These are phyloP conservation scores for Calonectris borealis DNA, from an alignment of 2,113 vertebrate genomes.

Conservation along the genomic window DNA sequence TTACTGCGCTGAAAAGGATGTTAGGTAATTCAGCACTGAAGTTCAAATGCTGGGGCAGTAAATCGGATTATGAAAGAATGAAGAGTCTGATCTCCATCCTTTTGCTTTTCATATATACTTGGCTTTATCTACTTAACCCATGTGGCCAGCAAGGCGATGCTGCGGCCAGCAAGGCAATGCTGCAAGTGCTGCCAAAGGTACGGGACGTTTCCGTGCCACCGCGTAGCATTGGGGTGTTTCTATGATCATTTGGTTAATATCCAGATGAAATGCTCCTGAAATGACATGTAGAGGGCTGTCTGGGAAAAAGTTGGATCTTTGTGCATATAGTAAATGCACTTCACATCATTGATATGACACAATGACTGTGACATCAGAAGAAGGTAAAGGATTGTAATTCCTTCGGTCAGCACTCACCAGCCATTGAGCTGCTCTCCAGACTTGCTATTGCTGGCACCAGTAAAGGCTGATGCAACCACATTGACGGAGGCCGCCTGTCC, in stretches of 20 bases:
- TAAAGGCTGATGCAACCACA: too few species aligned
- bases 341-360: rapidly evolving
- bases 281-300: rapidly evolving
- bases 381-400: background rate
- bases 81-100: background rate
- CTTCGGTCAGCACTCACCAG: background rate
- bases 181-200: background rate
- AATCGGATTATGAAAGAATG: background rate
- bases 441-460: background rate
- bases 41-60: background rate
- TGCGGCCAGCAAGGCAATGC: background rate
- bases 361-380: too few species aligned
- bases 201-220: background rate
- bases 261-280: background rate
- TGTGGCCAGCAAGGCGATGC: rapidly evolving
- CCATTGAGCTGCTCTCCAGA: background rate
- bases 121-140: background rate
- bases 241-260: rapidly evolving
- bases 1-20: background rate
- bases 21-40: background rate
- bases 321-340: background rate
- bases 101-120: background rate
- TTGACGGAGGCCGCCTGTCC: rapidly evolving
- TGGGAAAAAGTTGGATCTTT: background rate
- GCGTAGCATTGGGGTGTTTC: rapidly evolving